Percentiles rank a stretch among this genome's conserved stretches.
These are phyloP conservation scores for Platycheirus rosarum DNA, from an alignment of 2,888 invertebrate genomes.

Conservation along the genomic window DNA sequence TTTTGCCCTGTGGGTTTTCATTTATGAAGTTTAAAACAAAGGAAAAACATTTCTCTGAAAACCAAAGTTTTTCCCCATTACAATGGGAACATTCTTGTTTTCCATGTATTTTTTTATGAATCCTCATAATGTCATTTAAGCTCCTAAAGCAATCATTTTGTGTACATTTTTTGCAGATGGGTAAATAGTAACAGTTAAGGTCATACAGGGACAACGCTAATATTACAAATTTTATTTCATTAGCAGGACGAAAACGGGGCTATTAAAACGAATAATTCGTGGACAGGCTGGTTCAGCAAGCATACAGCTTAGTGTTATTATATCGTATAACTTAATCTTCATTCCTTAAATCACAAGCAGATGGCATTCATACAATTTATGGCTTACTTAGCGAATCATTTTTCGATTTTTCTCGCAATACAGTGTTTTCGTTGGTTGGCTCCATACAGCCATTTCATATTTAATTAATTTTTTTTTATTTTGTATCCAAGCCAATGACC, in stretches of 20 bases:
- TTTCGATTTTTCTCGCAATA: constrained; percentile 48
- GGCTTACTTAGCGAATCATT: constrained; percentile 47
- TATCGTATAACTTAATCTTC: constrained; percentile 44
- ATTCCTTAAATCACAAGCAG: constrained; percentile 38
- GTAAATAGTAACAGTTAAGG: too few species aligned
- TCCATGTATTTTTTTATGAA: constrained; percentile 4
- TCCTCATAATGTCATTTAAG: constrained; percentile 23
- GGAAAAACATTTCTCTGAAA: not conserved
- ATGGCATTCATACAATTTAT: constrained; percentile 51
- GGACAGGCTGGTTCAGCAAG: not conserved
- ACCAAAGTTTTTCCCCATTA: constrained; percentile 22
- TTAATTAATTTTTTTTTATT: constrained; percentile 65
- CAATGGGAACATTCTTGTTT: constrained; percentile 4
- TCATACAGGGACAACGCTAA: constrained; percentile 6
- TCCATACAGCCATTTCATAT: constrained; percentile 39
- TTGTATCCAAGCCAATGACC: constrained; percentile 49
- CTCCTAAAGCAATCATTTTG: constrained; percentile 34
- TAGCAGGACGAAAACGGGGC: constrained; percentile 3
- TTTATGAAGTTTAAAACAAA: constrained; percentile 13
- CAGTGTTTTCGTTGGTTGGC: not conserved
- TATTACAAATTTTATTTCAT: constrained; percentile 33
- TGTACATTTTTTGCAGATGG: constrained; percentile 2
- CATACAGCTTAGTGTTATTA: not conserved
- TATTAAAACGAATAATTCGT: constrained; percentile 9
- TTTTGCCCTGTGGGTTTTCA: not conserved